A percentile compares a stretch with the other conserved stretches of the same genome.
phyloP scores from a whole-genome alignment of 2,113 vertebrate species.

The Ivindomyrus marchei region DNA sequence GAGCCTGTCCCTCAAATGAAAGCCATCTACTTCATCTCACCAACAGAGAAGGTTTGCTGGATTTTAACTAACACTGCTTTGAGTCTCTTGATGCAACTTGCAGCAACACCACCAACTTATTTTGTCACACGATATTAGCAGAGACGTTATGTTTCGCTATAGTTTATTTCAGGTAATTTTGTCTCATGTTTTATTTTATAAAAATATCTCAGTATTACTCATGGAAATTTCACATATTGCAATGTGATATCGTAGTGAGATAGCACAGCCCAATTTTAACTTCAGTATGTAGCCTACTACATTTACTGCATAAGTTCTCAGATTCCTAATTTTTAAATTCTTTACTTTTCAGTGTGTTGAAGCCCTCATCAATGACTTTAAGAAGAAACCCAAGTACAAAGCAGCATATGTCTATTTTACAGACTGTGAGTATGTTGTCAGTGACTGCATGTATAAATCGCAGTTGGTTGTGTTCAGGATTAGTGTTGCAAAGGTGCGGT shows the following conservation, averaged over 20 bases:
- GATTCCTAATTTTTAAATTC: not conserved
- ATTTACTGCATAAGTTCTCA: not conserved
- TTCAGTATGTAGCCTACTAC: not conserved
- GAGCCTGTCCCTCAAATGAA: slow-evolving; percentile 90
- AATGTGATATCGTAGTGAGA: not conserved
- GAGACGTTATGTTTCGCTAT: not conserved
- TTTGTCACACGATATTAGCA: not conserved
- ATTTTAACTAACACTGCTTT: not conserved
- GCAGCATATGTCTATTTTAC: slow-evolving; percentile 92
- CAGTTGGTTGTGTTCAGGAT: not conserved
- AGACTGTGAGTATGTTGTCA: slow-evolving; percentile 77
- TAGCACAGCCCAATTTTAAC: not conserved
- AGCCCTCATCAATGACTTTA: slow-evolving; percentile 83
- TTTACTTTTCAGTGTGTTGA: slow-evolving; percentile 72
- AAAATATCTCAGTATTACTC: not conserved
- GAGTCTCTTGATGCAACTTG: not conserved
- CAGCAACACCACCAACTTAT: not conserved
- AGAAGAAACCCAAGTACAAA: slow-evolving; percentile 82
- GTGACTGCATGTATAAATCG: not conserved
- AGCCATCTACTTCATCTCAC: slow-evolving; percentile 91
- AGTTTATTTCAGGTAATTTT: not conserved
- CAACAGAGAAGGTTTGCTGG: slow-evolving; percentile 73
- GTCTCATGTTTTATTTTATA: not conserved
- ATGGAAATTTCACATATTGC: not conserved
- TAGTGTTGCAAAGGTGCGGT: not conserved